Percentiles rank a stretch among this genome's conserved stretches.
Evolutionary conservation across 2,113 vertebrate genomes (phyloP).

Genomic region (Epinephelus lanceolatus): DNA sequence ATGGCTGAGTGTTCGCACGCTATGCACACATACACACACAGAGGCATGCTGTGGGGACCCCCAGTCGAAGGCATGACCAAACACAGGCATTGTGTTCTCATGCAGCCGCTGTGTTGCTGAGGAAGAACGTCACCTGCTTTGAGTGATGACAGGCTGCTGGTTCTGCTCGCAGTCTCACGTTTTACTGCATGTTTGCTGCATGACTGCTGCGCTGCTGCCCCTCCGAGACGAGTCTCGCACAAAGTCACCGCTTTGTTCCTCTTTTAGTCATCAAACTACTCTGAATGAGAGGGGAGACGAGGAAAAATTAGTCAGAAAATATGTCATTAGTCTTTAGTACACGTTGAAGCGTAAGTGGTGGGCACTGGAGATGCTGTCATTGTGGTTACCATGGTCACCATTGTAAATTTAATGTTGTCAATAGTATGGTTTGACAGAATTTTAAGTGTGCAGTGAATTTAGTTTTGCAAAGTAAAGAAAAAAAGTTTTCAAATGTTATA

Average conservation of each 20-base stretch:
- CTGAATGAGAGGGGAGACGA: background rate
- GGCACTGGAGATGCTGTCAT: background rate
- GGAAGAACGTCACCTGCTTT: conserved; percentile 56
- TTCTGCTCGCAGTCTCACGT: conserved; percentile 16
- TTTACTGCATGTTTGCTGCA: conserved; percentile 39
- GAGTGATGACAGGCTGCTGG: conserved; percentile 40
- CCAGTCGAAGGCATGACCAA: conserved; percentile 57
- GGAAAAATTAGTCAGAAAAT: background rate
- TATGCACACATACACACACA: conserved; percentile 43
- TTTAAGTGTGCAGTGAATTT: background rate
- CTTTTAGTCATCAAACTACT: conserved; percentile 8
- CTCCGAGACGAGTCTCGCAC: conserved; percentile 3
- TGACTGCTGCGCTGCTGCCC: conserved; percentile 9
- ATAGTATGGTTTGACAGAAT: background rate
- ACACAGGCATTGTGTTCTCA: conserved; percentile 50
- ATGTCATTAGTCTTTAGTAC: no score
- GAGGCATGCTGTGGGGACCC: conserved; percentile 61
- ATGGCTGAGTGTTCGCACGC: conserved; percentile 76
- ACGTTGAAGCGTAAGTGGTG: background rate
- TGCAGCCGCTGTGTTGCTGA: conserved; percentile 50
- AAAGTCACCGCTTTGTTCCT: background rate
- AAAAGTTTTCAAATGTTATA: no score
- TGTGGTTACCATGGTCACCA: background rate
- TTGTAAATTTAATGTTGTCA: background rate
- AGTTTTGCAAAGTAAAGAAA: no score